A percentile compares a stretch with the other conserved stretches of the same genome.
Conservation (phyloP, 1,140 invertebrate species). For the Drosophila orena region DNA sequence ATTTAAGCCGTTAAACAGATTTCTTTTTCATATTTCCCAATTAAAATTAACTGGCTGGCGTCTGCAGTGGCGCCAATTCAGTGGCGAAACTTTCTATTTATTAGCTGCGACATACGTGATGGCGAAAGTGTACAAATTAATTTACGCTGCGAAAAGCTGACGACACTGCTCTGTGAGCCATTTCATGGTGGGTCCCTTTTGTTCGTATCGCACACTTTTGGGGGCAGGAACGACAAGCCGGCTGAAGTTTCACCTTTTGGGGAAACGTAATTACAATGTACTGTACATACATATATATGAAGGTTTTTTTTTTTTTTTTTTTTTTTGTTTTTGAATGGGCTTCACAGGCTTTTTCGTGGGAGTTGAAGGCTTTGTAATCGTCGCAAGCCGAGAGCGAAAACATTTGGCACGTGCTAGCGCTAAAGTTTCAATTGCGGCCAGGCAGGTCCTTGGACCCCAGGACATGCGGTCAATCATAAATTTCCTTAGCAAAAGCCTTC, state of each 20-base stretch:
- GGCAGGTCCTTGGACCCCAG: conserved; percentile 40
- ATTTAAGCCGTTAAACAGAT: not conserved
- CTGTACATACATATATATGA: not conserved
- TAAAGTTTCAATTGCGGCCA: conserved; percentile 50
- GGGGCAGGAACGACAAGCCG: not conserved
- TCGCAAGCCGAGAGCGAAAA: conserved; percentile 45
- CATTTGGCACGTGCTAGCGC: conserved; percentile 52
- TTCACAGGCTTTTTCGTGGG: not conserved
- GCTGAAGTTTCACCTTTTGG: not conserved
- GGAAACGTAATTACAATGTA: conserved; percentile 33
- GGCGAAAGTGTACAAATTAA: conserved; percentile 6
- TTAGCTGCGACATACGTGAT: not conserved
- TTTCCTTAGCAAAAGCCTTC: conserved; percentile 65
- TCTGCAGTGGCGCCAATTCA: no score
- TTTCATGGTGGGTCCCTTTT: conserved; percentile 1
- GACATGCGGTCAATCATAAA: conserved; percentile 77
- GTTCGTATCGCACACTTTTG: no score
- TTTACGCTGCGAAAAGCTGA: conserved; percentile 8
- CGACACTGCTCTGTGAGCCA: conserved; percentile 9
- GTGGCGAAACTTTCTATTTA: conserved; percentile 1
- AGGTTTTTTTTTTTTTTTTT: not conserved
- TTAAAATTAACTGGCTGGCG: not conserved
- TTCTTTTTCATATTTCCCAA: not conserved
- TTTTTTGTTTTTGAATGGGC: not conserved
- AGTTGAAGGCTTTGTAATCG: conserved; percentile 30